Percentiles rank a stretch among this genome's conserved stretches.
Evolutionary conservation across 2,797 vertebrate genomes (phyloP).

Genomic region (Todus mexicanus): DNA sequence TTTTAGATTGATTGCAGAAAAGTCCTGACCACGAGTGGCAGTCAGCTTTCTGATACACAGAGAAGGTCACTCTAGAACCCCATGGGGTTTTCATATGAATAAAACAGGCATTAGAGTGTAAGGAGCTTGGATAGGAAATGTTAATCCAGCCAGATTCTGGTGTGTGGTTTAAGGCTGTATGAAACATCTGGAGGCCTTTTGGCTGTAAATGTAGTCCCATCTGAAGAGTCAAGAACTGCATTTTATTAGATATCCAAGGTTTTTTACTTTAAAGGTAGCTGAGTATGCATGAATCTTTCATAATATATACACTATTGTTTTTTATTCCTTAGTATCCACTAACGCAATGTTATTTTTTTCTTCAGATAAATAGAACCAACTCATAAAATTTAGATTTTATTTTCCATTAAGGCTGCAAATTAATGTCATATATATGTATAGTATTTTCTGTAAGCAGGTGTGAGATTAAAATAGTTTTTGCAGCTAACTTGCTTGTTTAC

Average conservation of each 20-base stretch:
- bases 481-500: neutral
- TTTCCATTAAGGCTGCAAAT: constrained; percentile 11
- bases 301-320: neutral
- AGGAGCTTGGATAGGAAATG: neutral
- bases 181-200: neutral
- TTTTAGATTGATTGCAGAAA: neutral
- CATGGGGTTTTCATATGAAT: neutral
- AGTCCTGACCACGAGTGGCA: neutral
- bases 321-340: neutral
- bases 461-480: neutral
- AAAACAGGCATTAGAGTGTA: neutral
- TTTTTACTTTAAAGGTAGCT: neutral
- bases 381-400: neutral
- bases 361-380: neutral
- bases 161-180: neutral
- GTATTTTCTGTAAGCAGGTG: neutral
- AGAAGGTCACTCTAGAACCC: neutral
- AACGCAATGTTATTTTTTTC: neutral
- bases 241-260: neutral
- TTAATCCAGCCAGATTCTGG: neutral
- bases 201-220: neutral
- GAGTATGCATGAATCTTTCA: neutral
- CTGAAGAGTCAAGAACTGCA: neutral
- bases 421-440: neutral
- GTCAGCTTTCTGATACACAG: neutral